Evolutionary conservation across 2,113 vertebrate species (phyloP), one percentile per base, ranked within the genome.

Genomic region (Boleophthalmus pectinirostris): DNA sequence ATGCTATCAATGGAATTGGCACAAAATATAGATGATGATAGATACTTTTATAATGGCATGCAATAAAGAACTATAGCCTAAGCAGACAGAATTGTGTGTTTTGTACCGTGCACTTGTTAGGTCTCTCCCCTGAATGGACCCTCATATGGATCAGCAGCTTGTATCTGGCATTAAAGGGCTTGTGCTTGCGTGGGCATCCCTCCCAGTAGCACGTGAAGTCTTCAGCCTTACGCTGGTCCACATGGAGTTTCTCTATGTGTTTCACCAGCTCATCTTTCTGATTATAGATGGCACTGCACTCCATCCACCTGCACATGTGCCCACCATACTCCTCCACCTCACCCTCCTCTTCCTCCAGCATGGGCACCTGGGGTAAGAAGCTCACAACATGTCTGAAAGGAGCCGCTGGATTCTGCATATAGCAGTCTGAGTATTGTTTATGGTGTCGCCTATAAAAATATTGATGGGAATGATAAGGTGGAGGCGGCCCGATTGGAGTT

Each of bases 121-220:
- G 98, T 89, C 97, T 99, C 93, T 99, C 98, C 80, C 98, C 98
- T 0, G 98, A 98, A 85, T 99, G 98, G 78, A 99, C 94, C 89
- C 98, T 93, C 98, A 99, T 99, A 88, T 99, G 98, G 91, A 98
- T 99, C 21, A 99, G 93, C 79, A 99, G 94, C 87, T 99, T 99
- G 86, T 99, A 99, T 69, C 97, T 95, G 46, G 98, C 97, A 24
- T 99, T 99, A 90, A 99, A 99, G 1, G 98, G 95, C 80, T 96
- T 98, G 87, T 94, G 94, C 89, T 93, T 94, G 69, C 97, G 92
- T 16, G 96, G 94, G 68, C 98, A 99, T 6, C 94, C 94, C 0
- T 91, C 88, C 98, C 98, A 99, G 91, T 96, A 97, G 85, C 98
- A 99, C 1, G 95, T 94, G 89, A 98, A 99, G 71, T 98, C 96